A percentile compares a stretch with the other conserved stretches of the same genome.
phyloP scores from a whole-genome alignment of 2,113 vertebrate genomes.

The Laticauda laticaudata region DNA sequence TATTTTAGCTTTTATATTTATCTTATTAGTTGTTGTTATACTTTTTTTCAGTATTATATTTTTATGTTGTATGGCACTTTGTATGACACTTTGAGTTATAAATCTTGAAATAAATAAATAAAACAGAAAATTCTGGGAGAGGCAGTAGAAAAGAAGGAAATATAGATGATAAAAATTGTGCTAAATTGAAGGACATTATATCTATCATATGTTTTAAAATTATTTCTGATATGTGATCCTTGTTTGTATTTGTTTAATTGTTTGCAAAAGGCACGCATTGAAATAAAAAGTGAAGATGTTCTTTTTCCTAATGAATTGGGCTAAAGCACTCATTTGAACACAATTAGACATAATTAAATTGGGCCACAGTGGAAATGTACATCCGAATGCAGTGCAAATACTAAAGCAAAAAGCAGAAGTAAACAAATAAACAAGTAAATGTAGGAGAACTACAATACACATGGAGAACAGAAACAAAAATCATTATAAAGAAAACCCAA shows the following conservation, averaged over 20 bases:
- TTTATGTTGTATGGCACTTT: neutral
- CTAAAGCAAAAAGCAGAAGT: neutral
- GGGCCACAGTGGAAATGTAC: neutral
- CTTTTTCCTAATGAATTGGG: neutral
- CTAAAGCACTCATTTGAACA: neutral
- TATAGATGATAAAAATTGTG: neutral
- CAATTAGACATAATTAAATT: neutral
- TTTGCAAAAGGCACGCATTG: neutral
- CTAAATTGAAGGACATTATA: neutral
- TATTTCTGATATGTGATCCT: neutral
- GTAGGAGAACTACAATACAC: neutral
- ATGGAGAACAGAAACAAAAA: neutral
- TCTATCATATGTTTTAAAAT: neutral
- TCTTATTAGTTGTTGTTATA: neutral
- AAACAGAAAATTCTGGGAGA: neutral
- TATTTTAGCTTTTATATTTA: neutral
- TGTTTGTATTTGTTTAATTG: neutral
- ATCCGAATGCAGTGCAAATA: neutral
- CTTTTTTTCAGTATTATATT: neutral
- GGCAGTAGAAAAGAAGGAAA: neutral
- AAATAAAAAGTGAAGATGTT: neutral
- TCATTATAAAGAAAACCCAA: neutral
- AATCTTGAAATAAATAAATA: neutral
- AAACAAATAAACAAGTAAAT: neutral
- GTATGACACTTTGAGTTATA: neutral